Conservation (phyloP, 2,888 invertebrate species). For the Hoplodrina ambigua region DNA sequence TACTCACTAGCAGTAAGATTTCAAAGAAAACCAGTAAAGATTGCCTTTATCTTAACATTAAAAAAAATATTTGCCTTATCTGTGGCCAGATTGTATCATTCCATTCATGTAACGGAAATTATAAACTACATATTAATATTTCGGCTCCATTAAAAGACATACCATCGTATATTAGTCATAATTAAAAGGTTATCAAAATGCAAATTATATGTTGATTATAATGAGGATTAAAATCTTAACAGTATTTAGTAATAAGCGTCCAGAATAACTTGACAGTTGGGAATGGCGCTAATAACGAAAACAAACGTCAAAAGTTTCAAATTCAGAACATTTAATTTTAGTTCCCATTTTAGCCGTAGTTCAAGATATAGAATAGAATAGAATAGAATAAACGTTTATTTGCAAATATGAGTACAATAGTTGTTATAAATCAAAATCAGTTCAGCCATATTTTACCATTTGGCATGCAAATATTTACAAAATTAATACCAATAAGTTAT, state of each 20-base stretch:
- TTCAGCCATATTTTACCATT: too few species aligned
- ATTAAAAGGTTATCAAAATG: conserved; percentile 46
- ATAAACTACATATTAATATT: conserved; percentile 17
- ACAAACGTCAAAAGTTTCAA: conserved; percentile 18
- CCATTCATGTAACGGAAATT: conserved; percentile 33
- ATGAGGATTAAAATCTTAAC: conserved; percentile 40
- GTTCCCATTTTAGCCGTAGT: conserved; percentile 4
- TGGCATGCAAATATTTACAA: too few species aligned
- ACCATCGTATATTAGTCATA: conserved; percentile 36
- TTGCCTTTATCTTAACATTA: neutral
- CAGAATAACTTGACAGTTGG: conserved; percentile 2
- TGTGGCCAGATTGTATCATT: conserved; percentile 34
- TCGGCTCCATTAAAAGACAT: conserved; percentile 11
- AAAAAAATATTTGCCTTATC: conserved; percentile 19
- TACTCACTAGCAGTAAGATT: conserved; percentile 6
- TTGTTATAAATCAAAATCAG: too few species aligned
- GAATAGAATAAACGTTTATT: too few species aligned
- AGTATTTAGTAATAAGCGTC: neutral
- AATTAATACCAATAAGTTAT: too few species aligned
- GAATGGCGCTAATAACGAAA: conserved; percentile 3
- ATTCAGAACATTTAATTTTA: neutral
- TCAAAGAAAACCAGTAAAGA: neutral
- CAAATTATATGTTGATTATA: conserved; percentile 29
- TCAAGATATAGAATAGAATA: too few species aligned
- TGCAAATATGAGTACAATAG: too few species aligned